Percentiles rank a stretch among this genome's conserved stretches.
Evolutionary conservation across 2,113 vertebrate species (phyloP).

Genomic region (Peromyscus californicus): DNA sequence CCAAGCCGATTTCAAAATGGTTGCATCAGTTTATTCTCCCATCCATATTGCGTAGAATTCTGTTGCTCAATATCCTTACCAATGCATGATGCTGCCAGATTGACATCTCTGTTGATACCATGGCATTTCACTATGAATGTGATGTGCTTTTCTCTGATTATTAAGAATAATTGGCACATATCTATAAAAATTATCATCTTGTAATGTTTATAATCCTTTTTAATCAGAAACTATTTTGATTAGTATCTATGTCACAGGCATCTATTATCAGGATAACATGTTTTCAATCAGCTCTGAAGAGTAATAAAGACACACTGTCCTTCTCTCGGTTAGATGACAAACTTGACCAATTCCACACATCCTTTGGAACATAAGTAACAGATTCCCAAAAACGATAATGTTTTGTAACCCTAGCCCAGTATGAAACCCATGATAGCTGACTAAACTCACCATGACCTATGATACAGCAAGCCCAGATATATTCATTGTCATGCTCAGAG

Average conservation of each 20-base stretch:
- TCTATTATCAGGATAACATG: neutral
- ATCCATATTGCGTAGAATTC: neutral
- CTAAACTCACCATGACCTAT: neutral
- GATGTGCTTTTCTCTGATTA: conserved; percentile 44
- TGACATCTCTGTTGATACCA: neutral
- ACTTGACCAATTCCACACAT: neutral
- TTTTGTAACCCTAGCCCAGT: neutral
- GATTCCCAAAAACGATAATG: neutral
- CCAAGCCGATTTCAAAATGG: neutral
- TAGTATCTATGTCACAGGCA: neutral
- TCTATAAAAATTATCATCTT: conserved; percentile 8
- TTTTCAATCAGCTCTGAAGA: conserved; percentile 27
- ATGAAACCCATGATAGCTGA: neutral
- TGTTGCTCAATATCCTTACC: neutral
- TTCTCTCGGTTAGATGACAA: neutral
- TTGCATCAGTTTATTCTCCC: neutral
- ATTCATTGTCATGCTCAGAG: neutral
- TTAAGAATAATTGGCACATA: neutral
- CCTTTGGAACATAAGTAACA: neutral
- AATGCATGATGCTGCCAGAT: neutral
- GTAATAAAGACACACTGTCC: neutral
- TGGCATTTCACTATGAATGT: neutral
- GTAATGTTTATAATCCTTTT: neutral
- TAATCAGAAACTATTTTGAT: conserved; percentile 48
- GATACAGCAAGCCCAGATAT: neutral